phyloP scores from a whole-genome alignment of 2,113 vertebrate species.

The Campylomormyrus tamandua region DNA sequence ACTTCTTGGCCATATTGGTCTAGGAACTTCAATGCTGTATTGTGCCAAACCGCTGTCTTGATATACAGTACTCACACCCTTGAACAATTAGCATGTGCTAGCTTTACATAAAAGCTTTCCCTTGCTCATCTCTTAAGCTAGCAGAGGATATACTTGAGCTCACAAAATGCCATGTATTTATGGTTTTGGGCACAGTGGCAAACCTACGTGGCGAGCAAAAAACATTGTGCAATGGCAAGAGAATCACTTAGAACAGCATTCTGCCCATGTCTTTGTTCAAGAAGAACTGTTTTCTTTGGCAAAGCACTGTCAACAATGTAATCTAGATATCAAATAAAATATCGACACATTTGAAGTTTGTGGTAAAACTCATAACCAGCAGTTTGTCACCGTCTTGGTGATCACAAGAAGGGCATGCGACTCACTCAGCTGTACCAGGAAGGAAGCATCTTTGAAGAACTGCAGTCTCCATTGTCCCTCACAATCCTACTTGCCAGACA shows the following conservation, averaged over 20 bases:
- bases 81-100: neutral
- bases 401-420: neutral
- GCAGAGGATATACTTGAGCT: neutral
- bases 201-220: neutral
- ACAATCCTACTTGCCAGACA: neutral
- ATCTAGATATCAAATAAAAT: neutral
- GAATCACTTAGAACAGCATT: neutral
- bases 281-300: conserved; percentile 19
- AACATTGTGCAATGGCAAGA: neutral
- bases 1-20: neutral
- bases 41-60: conserved; percentile 1
- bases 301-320: conserved; percentile 16
- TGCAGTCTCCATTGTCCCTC: neutral
- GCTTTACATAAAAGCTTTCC: neutral
- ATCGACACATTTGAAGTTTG: neutral
- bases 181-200: conserved; percentile 9
- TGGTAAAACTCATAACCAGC: neutral
- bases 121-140: neutral
- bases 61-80: neutral
- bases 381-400: neutral
- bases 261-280: neutral
- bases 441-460: neutral
- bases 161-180: neutral
- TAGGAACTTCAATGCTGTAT: neutral
- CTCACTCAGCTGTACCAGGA: neutral